Conservation (phyloP, 2,888 invertebrate genomes). For the Meliscaeva auricollis region DNA sequence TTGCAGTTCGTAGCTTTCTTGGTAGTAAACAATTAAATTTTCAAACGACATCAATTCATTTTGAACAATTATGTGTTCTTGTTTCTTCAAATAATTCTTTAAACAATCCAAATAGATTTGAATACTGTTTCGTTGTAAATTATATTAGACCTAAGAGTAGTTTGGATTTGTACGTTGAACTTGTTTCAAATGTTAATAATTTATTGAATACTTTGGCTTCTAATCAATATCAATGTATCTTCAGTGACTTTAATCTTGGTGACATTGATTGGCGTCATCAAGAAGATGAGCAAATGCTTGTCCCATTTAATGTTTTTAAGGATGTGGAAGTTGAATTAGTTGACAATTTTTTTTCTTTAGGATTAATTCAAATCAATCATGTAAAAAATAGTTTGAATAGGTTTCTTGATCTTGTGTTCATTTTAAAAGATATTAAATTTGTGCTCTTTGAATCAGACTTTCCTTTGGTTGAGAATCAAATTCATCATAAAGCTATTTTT, state of each 20-base stretch:
- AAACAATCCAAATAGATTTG: constrained; percentile 4
- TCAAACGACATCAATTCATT: too few relatives aligned
- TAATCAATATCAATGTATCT: not conserved
- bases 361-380: constrained; percentile 7
- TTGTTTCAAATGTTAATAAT: constrained; percentile 6
- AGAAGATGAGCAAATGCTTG: not conserved
- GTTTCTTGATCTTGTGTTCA: constrained; percentile 9
- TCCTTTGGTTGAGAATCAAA: constrained; percentile 30
- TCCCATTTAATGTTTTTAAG: constrained; percentile 8
- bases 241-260: constrained; percentile 1
- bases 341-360: not conserved
- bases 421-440: constrained; percentile 16
- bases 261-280: not conserved
- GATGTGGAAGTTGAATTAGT: constrained; percentile 6
- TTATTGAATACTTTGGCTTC: not conserved
- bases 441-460: constrained; percentile 9
- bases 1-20: constrained; percentile 23
- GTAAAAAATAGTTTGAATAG: constrained; percentile 9
- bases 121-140: constrained; percentile 8
- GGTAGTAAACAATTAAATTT: constrained; percentile 20
- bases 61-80: constrained; percentile 34
- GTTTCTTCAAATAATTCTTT: not conserved
- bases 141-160: not conserved
- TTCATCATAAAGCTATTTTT: constrained; percentile 31
- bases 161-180: not conserved